These are phyloP conservation scores for Arrhopalites spinosus DNA, from an alignment of 2,888 invertebrate species.

Conservation along the genomic window DNA sequence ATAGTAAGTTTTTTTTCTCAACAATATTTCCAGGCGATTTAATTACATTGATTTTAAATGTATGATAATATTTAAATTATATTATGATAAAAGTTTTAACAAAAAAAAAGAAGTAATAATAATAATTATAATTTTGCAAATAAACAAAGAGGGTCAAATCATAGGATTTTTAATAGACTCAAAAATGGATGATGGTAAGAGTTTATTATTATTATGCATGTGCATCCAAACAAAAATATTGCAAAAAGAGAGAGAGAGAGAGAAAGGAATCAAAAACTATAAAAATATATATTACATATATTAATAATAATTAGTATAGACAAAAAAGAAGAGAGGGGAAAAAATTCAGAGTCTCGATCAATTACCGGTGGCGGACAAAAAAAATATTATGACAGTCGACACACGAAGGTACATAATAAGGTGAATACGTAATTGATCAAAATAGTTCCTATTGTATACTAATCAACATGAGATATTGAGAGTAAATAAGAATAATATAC, in stretches of 20 bases:
- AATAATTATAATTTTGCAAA: neutral
- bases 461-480: constrained; percentile 26
- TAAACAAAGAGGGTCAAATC: neutral
- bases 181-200: neutral
- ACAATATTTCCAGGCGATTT: neutral
- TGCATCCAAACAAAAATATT: neutral
- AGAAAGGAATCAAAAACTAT: neutral
- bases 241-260: neutral
- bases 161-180: too few relatives aligned
- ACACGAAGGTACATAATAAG: constrained; percentile 4
- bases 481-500: constrained; percentile 10
- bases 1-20: constrained; percentile 6
- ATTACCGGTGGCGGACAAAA: neutral
- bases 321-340: neutral
- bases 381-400: neutral
- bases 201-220: neutral
- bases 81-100: neutral
- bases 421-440: constrained; percentile 25
- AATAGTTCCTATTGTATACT: constrained; percentile 42
- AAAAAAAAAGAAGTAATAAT: neutral
- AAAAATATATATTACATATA: neutral
- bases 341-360: neutral
- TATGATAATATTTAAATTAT: neutral
- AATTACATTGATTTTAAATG: neutral
- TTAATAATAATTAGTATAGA: neutral